Evolutionary conservation across 2,888 invertebrate species (phyloP), one percentile per base, ranked within the genome.

Genomic region (Lydus trimaculatus): DNA sequence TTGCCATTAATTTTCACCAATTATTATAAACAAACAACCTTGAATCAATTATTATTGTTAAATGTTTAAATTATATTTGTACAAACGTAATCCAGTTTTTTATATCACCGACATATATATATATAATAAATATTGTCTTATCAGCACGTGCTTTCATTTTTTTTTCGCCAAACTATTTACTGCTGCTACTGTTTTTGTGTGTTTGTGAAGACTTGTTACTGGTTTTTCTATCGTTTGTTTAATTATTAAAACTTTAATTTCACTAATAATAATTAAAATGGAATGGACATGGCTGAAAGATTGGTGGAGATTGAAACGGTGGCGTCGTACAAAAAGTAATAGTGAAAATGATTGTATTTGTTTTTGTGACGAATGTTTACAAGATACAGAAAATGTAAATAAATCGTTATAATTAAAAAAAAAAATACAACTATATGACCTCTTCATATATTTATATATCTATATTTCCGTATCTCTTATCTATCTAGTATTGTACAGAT

Each of bases 201-300:
- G 17, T 17, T 5, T 43, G n/a, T 43, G n/a, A 17, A 33, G 11
- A 33, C 7, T 36, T 36, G 0, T 36, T n/a, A 7, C 1, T 43
- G 2, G 39, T 9, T 9, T 48, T 48, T n/a, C n/a, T n/a, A n/a
- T n/a, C n/a, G n/a, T n/a, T 8, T 11, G 2, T 48, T n/a, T 20
- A 20, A 20, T 48, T 20, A 20, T 48, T 20, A 17, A 0, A 0
- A 17, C 17, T 43, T 36, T 9, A 15, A 15, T 36, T 36, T 36
- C 2, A 36, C 8, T n/a, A 20, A 20, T 17, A 20, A 20, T 20
- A 66, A 66, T 69, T 63, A 75, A 78, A 80, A 92, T 92, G 92
- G 93, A 93, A 87, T 93, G 93, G 92, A 90, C 91, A 79, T 92
- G 92, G 92, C 86, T 92, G 80, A 92, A 92, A 85, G 92, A 93